A percentile compares a stretch with the other conserved stretches of the same genome.
Evolutionary conservation across 2,113 vertebrate genomes (phyloP).

Genomic region (Bungarus multicinctus): DNA sequence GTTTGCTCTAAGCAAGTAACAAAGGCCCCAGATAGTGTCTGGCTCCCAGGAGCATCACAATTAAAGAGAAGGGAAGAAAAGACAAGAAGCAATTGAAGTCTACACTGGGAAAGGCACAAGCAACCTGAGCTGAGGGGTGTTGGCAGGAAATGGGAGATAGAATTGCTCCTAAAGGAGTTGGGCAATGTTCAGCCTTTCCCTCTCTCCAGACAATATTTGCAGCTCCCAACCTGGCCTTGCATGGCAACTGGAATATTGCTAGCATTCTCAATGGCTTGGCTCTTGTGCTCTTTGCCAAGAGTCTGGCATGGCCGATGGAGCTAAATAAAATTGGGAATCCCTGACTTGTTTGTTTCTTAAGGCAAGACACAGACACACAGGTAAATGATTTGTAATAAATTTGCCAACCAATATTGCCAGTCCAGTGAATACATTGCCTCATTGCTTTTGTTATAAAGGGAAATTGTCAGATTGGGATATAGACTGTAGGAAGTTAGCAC

Average conservation of each 20-base stretch:
- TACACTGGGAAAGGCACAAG: slow-evolving; percentile 9
- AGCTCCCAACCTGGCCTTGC: background rate
- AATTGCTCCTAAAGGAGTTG: background rate
- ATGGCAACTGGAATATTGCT: background rate
- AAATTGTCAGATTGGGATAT: background rate
- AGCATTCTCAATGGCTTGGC: background rate
- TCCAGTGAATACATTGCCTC: background rate
- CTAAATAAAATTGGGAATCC: background rate
- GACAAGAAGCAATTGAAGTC: slow-evolving; percentile 6
- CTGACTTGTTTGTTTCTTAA: background rate
- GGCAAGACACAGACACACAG: background rate
- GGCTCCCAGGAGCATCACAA: slow-evolving; percentile 31
- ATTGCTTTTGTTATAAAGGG: background rate
- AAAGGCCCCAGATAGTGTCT: slow-evolving; percentile 33
- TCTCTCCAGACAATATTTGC: background rate
- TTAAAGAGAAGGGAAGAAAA: slow-evolving; percentile 15
- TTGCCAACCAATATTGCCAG: background rate
- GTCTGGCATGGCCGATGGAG: background rate
- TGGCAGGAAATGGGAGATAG: slow-evolving; percentile 13
- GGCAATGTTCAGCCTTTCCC: background rate
- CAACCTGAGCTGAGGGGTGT: slow-evolving; percentile 16
- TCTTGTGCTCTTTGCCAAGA: background rate
- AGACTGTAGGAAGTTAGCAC: too few relatives aligned
- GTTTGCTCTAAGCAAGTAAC: slow-evolving; percentile 27
- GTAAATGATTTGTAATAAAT: background rate